Base-by-base conservation (phyloP, 2,888 invertebrate genomes). In the Meta bourneti region DNA sequence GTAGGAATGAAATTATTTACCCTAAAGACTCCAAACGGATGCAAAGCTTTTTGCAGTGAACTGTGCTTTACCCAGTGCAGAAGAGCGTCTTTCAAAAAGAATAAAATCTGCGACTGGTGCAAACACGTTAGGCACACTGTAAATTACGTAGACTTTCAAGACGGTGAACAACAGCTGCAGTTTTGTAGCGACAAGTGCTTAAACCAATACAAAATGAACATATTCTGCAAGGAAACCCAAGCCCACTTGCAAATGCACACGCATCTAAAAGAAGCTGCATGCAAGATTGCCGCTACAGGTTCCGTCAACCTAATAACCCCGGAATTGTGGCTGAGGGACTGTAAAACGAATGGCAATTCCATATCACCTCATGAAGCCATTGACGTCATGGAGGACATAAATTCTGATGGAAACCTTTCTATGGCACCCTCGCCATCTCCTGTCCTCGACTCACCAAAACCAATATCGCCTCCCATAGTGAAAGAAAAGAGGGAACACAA, bases 191-290 rank as follows among this genome's bases (percentile, higher is more conserved):
- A 98, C 95, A 98, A 98, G 96, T 98, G 98, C 94, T 96, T 98
- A 93, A 98, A 98, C 95, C 98, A 98, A 95, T 98, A 98, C 96
- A 98, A 98, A 96, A 98, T 98, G 98, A 98, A 98, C 95, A 98
- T 98, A 93, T 98, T 98, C 95, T 98, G 98, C 95, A 97, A 97
- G 83, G 98, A 98, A 95, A 98, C 98, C 7, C 97, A 98, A 94
- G 98, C 98, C 8, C 98, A 98, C 95, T 96, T 98, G 91, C 97
- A 98, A 94, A 96, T 98, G 89, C 96, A 96, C 93, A 97, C 97
- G 0, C 97, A 97, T 94, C 95, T 97, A 94, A 96, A 96, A 87
- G 94, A 93, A 54, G 89, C 94, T 48, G 94, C 94, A 1, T 93
- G 90, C 75, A 93, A 93, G 51, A 83, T 93, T 52, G 83, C 87